Base-by-base conservation (phyloP, 1,140 invertebrate species). In the Listronotus bonariensis region DNA sequence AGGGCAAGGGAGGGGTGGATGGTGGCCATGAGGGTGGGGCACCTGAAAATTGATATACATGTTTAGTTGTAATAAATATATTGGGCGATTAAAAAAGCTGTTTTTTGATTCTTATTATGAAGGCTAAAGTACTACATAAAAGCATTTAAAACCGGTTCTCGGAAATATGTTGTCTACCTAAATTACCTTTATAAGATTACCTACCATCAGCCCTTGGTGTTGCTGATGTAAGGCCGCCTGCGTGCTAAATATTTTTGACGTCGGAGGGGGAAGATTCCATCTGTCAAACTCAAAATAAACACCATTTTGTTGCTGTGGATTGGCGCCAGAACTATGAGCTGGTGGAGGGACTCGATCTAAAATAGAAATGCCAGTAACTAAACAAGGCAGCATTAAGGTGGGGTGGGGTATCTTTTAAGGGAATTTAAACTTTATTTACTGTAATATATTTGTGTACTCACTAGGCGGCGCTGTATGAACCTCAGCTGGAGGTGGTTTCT, bases 211-310 rank as follows among this genome's bases (percentile, higher is more conserved):
- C 38, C 72, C 68, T 67, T 77, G 75, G 43, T 86, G 82, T 71
- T 88, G 87, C 70, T 88, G 87, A 73, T 86, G 86, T 34, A 83
- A 80, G n/a, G 61, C 61, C 10, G 82, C 78, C 11, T 88, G 87
- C 3, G 84, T 80, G 8, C 84, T 76, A 74, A 89, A 88, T 73
- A 89, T 86, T 81, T 89, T 89, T 17, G 83, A 80, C 0, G 82
- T 77, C 0, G 84, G 80, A 7, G 86, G 84, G 36, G 86, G 82
- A 49, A 89, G 76, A 75, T 88, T 90, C 88, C 88, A 89, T 59
- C 88, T 80, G 63, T 89, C 88, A 74, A 88, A 88, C 73, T 90
- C 88, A 68, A 88, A 88, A 72, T 88, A 89, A 38, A 80, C 80
- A 49, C 87, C 87, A 72, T 88, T 89, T 68, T 79, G 78, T 61